Evolutionary conservation across 2,888 invertebrate genomes (phyloP).

Genomic region (Stramonita haemastoma): DNA sequence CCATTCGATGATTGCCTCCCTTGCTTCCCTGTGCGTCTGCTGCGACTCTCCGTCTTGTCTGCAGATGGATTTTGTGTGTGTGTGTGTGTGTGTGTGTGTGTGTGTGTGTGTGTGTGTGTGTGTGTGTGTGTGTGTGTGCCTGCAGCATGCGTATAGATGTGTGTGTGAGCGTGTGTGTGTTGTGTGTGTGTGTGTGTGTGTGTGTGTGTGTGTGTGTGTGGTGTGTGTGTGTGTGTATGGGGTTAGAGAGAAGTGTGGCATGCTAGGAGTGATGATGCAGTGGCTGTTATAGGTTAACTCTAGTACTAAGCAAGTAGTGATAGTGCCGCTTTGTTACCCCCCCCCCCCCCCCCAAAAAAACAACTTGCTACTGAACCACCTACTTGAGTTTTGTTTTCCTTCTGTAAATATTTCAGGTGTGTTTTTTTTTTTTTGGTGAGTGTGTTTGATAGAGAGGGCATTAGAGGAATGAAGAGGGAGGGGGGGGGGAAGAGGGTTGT

Average conservation of each 20-base stretch:
- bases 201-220: background rate
- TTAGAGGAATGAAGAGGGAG: too few species aligned
- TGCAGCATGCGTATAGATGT: background rate
- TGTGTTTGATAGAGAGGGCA: background rate
- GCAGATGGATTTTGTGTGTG: background rate
- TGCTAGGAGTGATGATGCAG: too few species aligned
- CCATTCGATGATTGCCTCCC: conserved; percentile 23
- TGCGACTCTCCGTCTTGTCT: background rate
- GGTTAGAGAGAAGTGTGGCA: background rate
- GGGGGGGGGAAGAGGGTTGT: too few species aligned
- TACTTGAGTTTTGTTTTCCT: background rate
- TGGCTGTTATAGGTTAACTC: too few species aligned
- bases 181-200: background rate
- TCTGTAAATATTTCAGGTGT: background rate
- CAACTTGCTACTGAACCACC: too few species aligned
- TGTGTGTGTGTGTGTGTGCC: background rate
- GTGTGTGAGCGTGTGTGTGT: background rate
- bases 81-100: background rate
- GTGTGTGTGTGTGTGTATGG: background rate
- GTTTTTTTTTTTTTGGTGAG: background rate
- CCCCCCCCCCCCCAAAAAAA: too few species aligned
- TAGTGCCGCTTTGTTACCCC: too few species aligned
- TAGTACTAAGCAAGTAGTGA: too few species aligned
- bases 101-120: background rate
- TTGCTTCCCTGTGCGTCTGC: background rate